Evolutionary conservation across 2,113 vertebrate genomes (phyloP).

Genomic region (Oncorhynchus gorbuscha): DNA sequence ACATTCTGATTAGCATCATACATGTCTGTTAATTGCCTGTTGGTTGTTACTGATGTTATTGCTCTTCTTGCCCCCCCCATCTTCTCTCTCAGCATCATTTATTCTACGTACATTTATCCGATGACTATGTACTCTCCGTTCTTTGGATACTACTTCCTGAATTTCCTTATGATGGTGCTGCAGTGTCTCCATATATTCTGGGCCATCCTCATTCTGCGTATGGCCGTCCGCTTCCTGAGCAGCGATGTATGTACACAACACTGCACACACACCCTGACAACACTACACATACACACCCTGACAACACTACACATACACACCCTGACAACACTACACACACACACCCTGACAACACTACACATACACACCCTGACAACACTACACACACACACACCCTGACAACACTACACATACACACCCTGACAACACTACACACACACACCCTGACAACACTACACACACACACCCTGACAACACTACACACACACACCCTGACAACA

Average conservation of each 20-base stretch:
- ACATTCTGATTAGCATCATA: not conserved
- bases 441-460: not conserved
- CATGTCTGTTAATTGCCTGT: not conserved
- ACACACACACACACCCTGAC: too few species aligned
- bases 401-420: too few species aligned
- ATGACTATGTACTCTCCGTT: slow-evolving; percentile 86
- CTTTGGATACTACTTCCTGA: slow-evolving; percentile 97
- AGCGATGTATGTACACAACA: slow-evolving; percentile 78
- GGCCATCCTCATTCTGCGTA: slow-evolving; percentile 89
- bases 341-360: too few species aligned
- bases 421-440: not conserved
- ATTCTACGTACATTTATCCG: slow-evolving; percentile 87
- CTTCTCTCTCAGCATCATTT: slow-evolving; percentile 82
- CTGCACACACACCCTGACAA: not conserved
- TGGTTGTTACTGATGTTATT: not conserved
- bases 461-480: not conserved
- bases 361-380: too few species aligned
- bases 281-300: not conserved
- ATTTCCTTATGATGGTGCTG: slow-evolving; percentile 83
- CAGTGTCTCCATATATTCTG: slow-evolving; percentile 93
- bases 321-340: too few species aligned
- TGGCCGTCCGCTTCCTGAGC: slow-evolving; percentile 90
- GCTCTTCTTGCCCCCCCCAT: not conserved
- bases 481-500: not conserved
- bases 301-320: too few species aligned